Conservation (phyloP, 30 jellyfish, hydroid and myxozoan genomes). For the Mastigias papua region DNA sequence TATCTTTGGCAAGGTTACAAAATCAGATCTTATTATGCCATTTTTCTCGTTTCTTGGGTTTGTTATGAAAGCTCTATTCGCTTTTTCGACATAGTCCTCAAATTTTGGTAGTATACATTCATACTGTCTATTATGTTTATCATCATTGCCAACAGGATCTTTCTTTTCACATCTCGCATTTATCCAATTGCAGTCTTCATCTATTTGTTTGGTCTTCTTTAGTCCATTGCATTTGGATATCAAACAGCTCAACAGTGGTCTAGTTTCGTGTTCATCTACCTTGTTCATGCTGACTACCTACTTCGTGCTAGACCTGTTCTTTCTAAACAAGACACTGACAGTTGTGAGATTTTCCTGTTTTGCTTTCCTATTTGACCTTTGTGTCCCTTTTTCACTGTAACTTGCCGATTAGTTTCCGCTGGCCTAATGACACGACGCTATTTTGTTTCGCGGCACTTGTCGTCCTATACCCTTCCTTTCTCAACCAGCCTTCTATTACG, state of each 20-base stretch:
- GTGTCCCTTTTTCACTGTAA: not conserved
- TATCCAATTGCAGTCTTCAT: not conserved
- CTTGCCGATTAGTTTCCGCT: not conserved
- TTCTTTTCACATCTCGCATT: not conserved
- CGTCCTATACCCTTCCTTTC: not conserved
- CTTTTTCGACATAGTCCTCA: not conserved
- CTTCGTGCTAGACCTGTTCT: not conserved
- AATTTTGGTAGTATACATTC: not conserved
- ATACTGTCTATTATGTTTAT: not conserved
- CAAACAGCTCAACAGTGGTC: not conserved
- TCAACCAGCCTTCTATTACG: not conserved
- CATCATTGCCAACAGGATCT: slow-evolving; percentile 2
- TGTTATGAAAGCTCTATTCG: not conserved
- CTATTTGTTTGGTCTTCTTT: not conserved
- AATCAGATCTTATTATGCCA: not conserved
- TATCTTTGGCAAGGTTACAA: not conserved
- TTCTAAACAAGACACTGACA: not conserved
- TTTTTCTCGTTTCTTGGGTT: not conserved
- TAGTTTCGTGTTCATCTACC: not conserved
- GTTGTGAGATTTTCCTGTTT: not conserved
- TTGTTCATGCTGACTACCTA: not conserved
- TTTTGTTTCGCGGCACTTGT: not conserved
- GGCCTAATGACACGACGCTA: not conserved
- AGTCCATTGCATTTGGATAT: not conserved
- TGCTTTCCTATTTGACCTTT: not conserved